These are phyloP conservation scores for Erannis defoliaria DNA, from an alignment of 2,888 invertebrate species.

Conservation along the genomic window DNA sequence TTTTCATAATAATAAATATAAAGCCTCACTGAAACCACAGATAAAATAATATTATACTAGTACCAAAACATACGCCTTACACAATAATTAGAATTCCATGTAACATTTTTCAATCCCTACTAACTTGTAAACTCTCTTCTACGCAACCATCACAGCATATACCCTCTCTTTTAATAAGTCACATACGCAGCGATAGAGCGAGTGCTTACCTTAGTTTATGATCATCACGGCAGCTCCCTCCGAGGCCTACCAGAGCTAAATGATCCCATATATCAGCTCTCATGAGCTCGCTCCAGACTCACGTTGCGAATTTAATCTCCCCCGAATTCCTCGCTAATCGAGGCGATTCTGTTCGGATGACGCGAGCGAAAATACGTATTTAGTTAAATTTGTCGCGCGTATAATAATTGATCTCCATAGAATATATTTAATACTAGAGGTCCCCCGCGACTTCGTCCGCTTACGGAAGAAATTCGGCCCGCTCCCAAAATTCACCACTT, in stretches of 20 bases:
- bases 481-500: too few species aligned
- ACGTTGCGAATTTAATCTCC: constrained; percentile 46
- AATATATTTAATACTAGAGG: too few species aligned
- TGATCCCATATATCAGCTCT: constrained; percentile 43
- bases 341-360: constrained; percentile 37
- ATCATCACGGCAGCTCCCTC: constrained; percentile 34
- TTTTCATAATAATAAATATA: too few species aligned
- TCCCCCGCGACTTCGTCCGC: too few species aligned
- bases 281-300: constrained; percentile 37
- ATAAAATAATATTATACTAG: too few species aligned
- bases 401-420: too few species aligned
- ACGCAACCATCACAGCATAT: not conserved
- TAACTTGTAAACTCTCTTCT: too few species aligned
- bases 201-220: constrained; percentile 38
- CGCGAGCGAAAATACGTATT: constrained; percentile 20
- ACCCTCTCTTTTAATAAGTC: constrained; percentile 33
- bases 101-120: too few species aligned
- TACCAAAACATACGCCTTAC: too few species aligned
- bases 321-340: constrained; percentile 45
- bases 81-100: too few species aligned
- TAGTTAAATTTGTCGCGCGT: constrained; percentile 19
- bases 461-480: too few species aligned
- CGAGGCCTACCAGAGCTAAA: constrained; percentile 43
- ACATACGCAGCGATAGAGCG: constrained; percentile 22
- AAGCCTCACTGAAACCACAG: too few species aligned